Evolutionary conservation across 2,888 invertebrate species (phyloP).

Genomic region (Dryococelus australis): DNA sequence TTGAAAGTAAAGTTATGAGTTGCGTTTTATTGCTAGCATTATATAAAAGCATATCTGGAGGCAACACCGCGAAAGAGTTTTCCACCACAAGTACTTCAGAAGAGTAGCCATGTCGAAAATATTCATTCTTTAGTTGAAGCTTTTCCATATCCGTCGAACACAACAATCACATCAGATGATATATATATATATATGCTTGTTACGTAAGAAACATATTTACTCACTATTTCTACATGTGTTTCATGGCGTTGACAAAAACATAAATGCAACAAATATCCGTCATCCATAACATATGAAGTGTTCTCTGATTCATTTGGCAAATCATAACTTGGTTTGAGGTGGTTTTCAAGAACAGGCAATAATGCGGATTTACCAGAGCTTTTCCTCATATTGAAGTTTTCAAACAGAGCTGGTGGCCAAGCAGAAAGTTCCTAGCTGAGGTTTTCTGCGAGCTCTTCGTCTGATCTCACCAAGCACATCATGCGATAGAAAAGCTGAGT

Average conservation of each 20-base stretch:
- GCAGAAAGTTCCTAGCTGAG: slow-evolving; percentile 6
- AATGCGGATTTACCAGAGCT: neutral
- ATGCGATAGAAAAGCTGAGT: neutral
- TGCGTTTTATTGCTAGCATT: slow-evolving; percentile 6
- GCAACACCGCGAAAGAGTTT: neutral
- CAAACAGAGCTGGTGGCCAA: slow-evolving; percentile 23
- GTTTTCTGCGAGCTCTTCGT: neutral
- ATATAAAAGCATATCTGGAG: neutral
- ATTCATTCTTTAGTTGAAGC: slow-evolving; percentile 1
- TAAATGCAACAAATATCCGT: neutral
- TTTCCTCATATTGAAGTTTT: neutral
- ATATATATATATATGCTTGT: neutral
- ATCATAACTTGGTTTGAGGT: slow-evolving; percentile 4
- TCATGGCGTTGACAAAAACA: neutral
- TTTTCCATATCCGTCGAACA: neutral
- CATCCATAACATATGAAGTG: no score
- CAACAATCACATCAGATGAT: neutral
- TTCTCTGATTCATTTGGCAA: neutral
- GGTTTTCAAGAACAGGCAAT: slow-evolving; percentile 13
- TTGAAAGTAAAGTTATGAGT: slow-evolving; percentile 17
- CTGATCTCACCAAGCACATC: neutral
- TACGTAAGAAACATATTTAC: neutral
- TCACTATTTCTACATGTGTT: neutral
- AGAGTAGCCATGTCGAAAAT: neutral
- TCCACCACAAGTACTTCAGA: slow-evolving; percentile 11